A percentile compares a stretch with the other conserved stretches of the same genome.
phyloP scores from a whole-genome alignment of 2,797 vertebrate genomes.

The Columba guinea region DNA sequence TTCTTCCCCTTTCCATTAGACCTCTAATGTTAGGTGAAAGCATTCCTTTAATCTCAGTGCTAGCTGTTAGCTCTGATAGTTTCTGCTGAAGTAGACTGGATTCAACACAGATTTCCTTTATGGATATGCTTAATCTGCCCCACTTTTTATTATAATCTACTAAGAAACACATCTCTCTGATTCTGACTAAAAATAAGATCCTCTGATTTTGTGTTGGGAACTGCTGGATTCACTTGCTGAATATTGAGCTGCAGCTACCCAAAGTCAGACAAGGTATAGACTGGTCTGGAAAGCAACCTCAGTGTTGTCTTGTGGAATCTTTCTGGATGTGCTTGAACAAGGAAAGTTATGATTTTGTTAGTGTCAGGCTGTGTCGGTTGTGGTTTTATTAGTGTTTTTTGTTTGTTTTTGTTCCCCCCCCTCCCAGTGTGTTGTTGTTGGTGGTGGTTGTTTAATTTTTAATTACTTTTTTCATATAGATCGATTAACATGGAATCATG shows the following conservation, averaged over 20 bases:
- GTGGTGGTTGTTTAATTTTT: not conserved
- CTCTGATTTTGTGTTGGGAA: not conserved
- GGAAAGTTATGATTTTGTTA: not conserved
- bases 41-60: not conserved
- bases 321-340: not conserved
- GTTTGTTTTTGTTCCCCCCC: no score
- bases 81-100: not conserved
- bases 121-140: not conserved
- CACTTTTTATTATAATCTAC: not conserved
- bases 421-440: no score
- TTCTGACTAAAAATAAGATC: not conserved
- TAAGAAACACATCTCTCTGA: not conserved
- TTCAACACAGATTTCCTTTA: not conserved
- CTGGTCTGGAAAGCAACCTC: not conserved
- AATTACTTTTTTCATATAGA: conserved; percentile 1
- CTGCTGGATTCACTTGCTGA: not conserved
- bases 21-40: not conserved
- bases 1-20: not conserved
- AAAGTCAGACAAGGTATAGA: not conserved
- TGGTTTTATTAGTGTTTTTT: no score
- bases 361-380: no score
- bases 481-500: not conserved
- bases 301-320: not conserved
- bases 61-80: not conserved
- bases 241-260: not conserved